Evolutionary conservation across 1,140 invertebrate genomes (phyloP), one percentile per base, ranked within the genome.

Genomic region (Fopius arisanus): DNA sequence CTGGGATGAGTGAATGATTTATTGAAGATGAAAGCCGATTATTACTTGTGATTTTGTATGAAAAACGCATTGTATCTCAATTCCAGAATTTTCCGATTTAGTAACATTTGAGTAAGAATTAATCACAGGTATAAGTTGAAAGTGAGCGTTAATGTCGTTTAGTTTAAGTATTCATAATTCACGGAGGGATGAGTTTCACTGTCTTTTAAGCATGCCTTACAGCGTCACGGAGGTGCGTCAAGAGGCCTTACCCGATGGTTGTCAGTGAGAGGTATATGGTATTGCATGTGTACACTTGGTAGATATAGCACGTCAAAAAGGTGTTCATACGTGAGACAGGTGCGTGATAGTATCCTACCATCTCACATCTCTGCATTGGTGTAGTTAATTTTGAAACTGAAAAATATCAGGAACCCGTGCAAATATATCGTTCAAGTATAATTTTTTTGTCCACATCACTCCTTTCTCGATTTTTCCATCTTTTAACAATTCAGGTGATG

Each of bases 241-340:
- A 65, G 28, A 12, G 26, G 28, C 16, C 43, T 48, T 65, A 16
- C 28, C 26, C 28, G 26, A 65, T 65, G 26, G 29, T 31, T 65
- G 62, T 65, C 26, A 31, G 29, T 65, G 62, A 65, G 26, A 65
- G 29, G 28, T 65, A 33, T 65, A 65, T 65, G 54, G 23, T 59
- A 59, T 59, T 59, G 54, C 54, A 59, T 59, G 54, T 59, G 23
- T 26, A 59, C 54, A 59, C 43, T 48, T 59, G 14, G 54, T 59
- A 26, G 19, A 23, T 37, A 37, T 26, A 59, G 9, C 54, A 19
- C 54, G 54, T 59, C 19, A 59, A 65, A 31, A 33, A 65, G 62
- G 62, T 65, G 62, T 65, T 65, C 28, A 33, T 65, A 65, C 62
- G 28, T 65, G 62, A 65, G 62, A 65, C 62, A 65, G 62, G 62